Conservation (phyloP, 2,113 vertebrate genomes). For the Turnix velox region DNA sequence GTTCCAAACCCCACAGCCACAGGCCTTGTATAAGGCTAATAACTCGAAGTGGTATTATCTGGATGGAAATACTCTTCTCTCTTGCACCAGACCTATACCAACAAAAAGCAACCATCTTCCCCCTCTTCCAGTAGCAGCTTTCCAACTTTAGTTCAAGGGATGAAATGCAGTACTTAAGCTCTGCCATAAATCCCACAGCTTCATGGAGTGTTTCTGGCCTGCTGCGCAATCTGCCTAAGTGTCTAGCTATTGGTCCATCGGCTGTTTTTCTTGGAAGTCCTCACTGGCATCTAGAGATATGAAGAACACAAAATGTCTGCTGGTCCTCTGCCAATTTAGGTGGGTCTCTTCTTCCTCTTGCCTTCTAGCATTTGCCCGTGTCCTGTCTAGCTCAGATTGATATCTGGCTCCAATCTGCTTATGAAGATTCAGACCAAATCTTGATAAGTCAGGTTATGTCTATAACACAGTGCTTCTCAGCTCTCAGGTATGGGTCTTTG, state of each 20-base stretch:
- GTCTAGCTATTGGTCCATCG: slow-evolving; percentile 14
- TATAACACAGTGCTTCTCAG: neutral
- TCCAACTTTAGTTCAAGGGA: neutral
- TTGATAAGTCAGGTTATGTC: slow-evolving; percentile 44
- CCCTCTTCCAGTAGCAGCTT: neutral
- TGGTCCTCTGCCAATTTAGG: slow-evolving; percentile 24
- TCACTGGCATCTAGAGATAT: neutral
- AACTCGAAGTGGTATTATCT: neutral
- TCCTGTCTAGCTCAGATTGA: slow-evolving; percentile 41
- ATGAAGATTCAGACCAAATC: slow-evolving; percentile 14
- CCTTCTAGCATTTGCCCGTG: slow-evolving; percentile 45
- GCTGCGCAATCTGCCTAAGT: neutral
- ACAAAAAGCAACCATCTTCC: neutral
- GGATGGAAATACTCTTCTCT: neutral
- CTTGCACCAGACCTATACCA: neutral
- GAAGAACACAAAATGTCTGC: slow-evolving; percentile 34
- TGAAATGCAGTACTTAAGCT: neutral
- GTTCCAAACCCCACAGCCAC: no score
- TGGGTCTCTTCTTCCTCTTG: slow-evolving; percentile 47
- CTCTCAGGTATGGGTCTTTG: slow-evolving; percentile 35
- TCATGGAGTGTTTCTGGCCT: neutral
- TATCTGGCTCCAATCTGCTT: slow-evolving; percentile 61
- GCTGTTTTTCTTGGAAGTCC: slow-evolving; percentile 59
- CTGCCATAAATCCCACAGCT: neutral
- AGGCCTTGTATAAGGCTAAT: no score